phyloP scores from a whole-genome alignment of 2,797 vertebrate species.

The Capromys pilorides region DNA sequence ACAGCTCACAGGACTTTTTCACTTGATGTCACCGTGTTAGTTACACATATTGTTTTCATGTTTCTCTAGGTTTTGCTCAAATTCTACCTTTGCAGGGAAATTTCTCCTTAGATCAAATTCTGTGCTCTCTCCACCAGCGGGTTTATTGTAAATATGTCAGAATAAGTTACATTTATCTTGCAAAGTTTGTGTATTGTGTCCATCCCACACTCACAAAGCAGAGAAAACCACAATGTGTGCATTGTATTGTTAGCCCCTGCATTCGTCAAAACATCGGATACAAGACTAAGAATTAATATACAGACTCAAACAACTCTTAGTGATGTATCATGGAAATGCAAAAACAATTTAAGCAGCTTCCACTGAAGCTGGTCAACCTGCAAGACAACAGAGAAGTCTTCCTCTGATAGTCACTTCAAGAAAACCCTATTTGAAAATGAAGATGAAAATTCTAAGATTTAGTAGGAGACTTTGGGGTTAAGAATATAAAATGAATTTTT shows the following conservation, averaged over 20 bases:
- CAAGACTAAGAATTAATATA: neutral
- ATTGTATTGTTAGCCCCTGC: neutral
- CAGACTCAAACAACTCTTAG: neutral
- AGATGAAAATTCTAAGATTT: neutral
- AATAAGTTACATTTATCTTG: neutral
- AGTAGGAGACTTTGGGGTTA: too few relatives aligned
- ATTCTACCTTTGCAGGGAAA: neutral
- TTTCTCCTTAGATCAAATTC: neutral
- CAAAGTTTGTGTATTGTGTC: neutral
- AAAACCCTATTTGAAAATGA: neutral
- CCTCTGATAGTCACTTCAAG: neutral
- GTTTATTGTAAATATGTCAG: neutral
- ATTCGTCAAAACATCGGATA: neutral
- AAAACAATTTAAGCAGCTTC: neutral
- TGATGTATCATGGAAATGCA: neutral
- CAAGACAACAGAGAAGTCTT: neutral
- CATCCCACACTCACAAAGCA: fast-evolving
- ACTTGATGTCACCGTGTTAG: neutral
- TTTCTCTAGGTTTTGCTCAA: neutral
- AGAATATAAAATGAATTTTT: neutral
- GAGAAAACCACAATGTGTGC: neutral
- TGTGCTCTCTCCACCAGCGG: neutral
- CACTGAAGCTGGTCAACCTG: neutral
- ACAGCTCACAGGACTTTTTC: neutral
- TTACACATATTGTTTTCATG: neutral